phyloP scores from a whole-genome alignment of 2,797 vertebrate genomes.

The Protonibea diacanthus region DNA sequence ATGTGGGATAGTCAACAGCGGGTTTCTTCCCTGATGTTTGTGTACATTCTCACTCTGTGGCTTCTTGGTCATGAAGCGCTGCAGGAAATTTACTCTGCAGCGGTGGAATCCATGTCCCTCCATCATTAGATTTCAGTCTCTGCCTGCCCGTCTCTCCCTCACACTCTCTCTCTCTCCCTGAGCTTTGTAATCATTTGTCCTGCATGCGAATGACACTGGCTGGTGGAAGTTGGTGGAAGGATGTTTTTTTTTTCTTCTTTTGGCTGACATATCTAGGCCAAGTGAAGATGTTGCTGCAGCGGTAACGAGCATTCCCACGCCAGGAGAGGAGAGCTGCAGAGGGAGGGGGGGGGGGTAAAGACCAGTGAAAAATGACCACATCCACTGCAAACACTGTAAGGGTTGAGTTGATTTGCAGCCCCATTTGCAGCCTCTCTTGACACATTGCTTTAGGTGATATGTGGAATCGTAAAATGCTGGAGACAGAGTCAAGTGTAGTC shows the following conservation, averaged over 20 bases:
- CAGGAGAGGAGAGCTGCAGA: background rate
- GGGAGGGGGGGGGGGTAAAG: background rate
- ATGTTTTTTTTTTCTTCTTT: constrained; percentile 1
- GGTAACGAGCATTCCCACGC: background rate
- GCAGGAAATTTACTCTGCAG: background rate
- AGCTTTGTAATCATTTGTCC: constrained; percentile 26
- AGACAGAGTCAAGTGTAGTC: background rate
- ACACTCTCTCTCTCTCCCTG: background rate
- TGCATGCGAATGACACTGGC: constrained; percentile 23
- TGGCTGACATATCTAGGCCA: constrained; percentile 40
- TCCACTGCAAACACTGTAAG: background rate
- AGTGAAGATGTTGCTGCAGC: constrained; percentile 8
- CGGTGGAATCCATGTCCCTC: background rate
- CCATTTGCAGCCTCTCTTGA: background rate
- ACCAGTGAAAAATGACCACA: background rate
- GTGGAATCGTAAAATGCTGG: constrained; percentile 7
- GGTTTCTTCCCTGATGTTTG: background rate
- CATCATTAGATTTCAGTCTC: constrained; percentile 12
- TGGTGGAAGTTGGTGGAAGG: background rate
- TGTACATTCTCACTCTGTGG: background rate
- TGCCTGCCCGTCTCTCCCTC: background rate
- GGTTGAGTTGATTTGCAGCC: constrained; percentile 13
- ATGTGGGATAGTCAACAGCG: background rate
- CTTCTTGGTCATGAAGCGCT: background rate
- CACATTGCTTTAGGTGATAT: constrained; percentile 4